These are phyloP conservation scores for Spermophilus dauricus DNA, from an alignment of 2,113 vertebrate species.

Conservation along the genomic window DNA sequence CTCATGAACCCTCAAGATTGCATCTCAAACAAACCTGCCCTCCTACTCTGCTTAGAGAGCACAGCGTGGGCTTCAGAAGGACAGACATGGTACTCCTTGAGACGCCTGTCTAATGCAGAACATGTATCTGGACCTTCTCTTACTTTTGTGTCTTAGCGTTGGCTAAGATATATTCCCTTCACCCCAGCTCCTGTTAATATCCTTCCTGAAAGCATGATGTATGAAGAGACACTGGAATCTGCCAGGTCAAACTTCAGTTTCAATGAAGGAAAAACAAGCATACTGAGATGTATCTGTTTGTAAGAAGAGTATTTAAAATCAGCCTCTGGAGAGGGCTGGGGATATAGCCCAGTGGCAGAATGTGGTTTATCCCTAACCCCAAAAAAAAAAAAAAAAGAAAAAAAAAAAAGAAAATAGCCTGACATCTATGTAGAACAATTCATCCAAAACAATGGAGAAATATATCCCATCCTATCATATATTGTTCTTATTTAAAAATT, in stretches of 20 bases:
- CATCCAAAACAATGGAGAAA: background rate
- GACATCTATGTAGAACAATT: background rate
- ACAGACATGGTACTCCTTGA: background rate
- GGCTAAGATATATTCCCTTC: background rate
- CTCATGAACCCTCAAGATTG: background rate
- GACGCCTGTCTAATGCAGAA: rapidly evolving
- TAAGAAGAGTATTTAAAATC: slow-evolving; percentile 36
- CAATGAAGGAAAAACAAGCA: background rate
- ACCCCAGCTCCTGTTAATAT: background rate
- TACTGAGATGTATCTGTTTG: background rate
- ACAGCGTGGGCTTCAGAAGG: background rate
- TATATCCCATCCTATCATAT: background rate
- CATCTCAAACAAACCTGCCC: background rate
- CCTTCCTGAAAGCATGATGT: background rate
- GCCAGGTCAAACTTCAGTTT: background rate
- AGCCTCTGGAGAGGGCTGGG: background rate
- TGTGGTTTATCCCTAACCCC: no score
- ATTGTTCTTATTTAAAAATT: background rate
- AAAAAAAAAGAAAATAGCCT: background rate
- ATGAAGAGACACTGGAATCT: background rate
- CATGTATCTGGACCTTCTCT: background rate
- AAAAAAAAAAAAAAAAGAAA: no score
- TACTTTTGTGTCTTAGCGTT: background rate
- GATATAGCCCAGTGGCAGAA: no score
- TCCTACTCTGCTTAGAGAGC: background rate